Base-by-base conservation (phyloP, 2,797 vertebrate species). In the Loris lydekkerianus region DNA sequence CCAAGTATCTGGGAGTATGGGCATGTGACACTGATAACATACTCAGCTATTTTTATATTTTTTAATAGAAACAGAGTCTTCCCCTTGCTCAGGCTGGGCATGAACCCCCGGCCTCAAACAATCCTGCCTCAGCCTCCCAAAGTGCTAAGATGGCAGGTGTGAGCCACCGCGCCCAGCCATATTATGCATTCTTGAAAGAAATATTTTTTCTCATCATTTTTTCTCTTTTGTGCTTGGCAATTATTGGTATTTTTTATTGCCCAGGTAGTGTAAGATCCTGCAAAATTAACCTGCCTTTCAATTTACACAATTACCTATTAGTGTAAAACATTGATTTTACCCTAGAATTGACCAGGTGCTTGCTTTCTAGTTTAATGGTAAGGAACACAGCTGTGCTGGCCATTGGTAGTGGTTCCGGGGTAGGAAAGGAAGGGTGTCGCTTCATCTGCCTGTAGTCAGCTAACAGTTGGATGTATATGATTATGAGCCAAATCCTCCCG, bases 111-210 rank as follows among this genome's bases (percentile, higher is more conserved):
- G 1, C 31, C 31, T 67, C 31, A 67, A 31, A 31, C 31, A 3
- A 18, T 67, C 65, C 31, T 31, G n/a, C 7, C 15, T 18, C 15
- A 15, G 65, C 65, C 31, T 67, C 17, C 65, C 65, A n/a, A 67
- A 67, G 65, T 67, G 31, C 65, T n/a, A 67, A 15, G 15, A n/a
- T 8, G 17, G 9, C 15, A 67, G 15, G 15, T 3, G 0, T 67
- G 65, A 67, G 65, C 65, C 65, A n/a, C 65, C 3, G 3, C 8
- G 15, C 31, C 65, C 31, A 67, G 65, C 65, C 31, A 67, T 67
- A 7, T n/a, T 94, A 56, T 93, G 69, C 73, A 31, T 87, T 93
- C 61, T 85, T 97, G 91, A 86, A 27, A 85, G n/a, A 91, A 81
- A 31, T 70, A 58, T 83, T 85, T 92, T 92, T 91, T 60, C 61